These are phyloP conservation scores for Hyposoter dolosus DNA, from an alignment of 2,888 invertebrate species.

Conservation along the genomic window DNA sequence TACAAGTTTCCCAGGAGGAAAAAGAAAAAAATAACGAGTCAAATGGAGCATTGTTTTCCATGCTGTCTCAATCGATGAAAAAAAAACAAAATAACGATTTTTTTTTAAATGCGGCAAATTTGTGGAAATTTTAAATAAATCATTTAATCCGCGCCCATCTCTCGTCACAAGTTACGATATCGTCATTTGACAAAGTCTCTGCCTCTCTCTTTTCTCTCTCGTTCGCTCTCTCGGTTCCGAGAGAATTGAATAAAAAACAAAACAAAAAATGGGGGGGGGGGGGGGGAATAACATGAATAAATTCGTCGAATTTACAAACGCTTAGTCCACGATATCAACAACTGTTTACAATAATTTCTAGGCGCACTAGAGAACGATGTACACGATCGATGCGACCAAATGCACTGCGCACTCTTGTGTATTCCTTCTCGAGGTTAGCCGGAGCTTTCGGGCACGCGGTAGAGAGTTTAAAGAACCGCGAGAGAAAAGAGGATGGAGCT, in stretches of 20 bases:
- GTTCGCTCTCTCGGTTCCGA: conserved; percentile 23
- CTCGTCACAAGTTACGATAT: conserved; percentile 22
- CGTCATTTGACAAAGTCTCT: conserved; percentile 10
- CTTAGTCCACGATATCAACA: conserved; percentile 67
- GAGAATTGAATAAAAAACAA: conserved; percentile 51
- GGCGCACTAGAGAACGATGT: conserved; percentile 42
- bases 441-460: conserved; percentile 26
- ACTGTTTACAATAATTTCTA: conserved; percentile 60
- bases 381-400: conserved; percentile 12
- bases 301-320: conserved; percentile 69
- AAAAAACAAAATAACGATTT: neutral
- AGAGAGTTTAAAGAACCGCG: conserved; percentile 3
- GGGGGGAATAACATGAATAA: conserved; percentile 61
- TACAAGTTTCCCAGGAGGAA: neutral
- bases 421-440: conserved; percentile 23
- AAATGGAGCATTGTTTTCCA: neutral
- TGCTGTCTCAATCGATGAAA: neutral
- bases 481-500: conserved; percentile 10
- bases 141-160: conserved; percentile 11
- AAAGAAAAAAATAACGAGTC: neutral
- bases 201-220: conserved; percentile 4
- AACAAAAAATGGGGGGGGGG: no score
- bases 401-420: neutral
- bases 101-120: neutral
- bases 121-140: neutral